These are phyloP conservation scores for Phallusia fumigata DNA, from an alignment of 23 tunicate genomes.

Conservation along the genomic window DNA sequence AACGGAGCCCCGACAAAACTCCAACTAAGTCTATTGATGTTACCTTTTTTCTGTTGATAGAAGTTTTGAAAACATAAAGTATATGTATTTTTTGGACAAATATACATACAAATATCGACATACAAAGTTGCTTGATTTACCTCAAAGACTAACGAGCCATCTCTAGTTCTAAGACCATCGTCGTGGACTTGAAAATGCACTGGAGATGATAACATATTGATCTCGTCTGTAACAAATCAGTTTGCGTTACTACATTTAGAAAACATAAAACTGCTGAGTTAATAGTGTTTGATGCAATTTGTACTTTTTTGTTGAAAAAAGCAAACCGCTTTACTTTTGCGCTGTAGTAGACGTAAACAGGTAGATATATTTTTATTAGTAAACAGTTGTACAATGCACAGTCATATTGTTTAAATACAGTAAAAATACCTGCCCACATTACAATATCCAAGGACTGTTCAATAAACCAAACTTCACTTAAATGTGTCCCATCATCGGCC, in stretches of 20 bases:
- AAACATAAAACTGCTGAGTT: neutral
- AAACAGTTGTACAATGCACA: too few species aligned
- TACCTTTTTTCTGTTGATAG: slow-evolving; percentile 5
- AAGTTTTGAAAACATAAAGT: too few species aligned
- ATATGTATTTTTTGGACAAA: too few species aligned
- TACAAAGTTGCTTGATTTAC: slow-evolving; percentile 5
- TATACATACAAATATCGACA: too few species aligned
- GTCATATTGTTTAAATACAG: too few species aligned
- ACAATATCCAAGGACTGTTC: slow-evolving; percentile 54
- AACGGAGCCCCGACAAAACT: neutral
- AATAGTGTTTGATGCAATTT: too few species aligned
- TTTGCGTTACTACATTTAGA: neutral
- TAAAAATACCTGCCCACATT: slow-evolving; percentile 53
- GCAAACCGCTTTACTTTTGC: too few species aligned
- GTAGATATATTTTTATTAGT: too few species aligned
- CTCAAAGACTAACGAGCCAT: neutral
- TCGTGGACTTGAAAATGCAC: slow-evolving; percentile 10
- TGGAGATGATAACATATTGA: slow-evolving; percentile 8
- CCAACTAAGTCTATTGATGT: neutral
- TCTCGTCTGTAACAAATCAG: slow-evolving; percentile 15
- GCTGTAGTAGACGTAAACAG: too few species aligned
- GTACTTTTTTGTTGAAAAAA: too few species aligned
- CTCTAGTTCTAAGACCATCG: neutral
- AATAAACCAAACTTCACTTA: slow-evolving; percentile 50
- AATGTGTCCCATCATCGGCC: neutral